phyloP scores from a whole-genome alignment of 1,140 invertebrate genomes.

The Aphelenchoides fujianensis region DNA sequence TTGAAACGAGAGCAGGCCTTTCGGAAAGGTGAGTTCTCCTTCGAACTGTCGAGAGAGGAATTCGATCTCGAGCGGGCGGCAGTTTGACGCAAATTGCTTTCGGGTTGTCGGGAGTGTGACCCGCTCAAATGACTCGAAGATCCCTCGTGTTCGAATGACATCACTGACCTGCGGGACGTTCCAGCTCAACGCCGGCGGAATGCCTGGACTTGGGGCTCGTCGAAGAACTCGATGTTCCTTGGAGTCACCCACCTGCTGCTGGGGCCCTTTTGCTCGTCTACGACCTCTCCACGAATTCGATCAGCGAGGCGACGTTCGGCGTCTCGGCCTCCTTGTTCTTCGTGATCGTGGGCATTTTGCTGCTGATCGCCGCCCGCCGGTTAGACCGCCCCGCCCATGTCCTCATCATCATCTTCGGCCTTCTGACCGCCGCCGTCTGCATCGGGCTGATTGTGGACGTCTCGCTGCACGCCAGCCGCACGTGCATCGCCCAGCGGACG shows the following conservation, averaged over 20 bases:
- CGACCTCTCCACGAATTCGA: constrained; percentile 34
- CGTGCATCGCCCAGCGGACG: constrained; percentile 1
- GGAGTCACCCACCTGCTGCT: constrained; percentile 28
- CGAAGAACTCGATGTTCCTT: constrained; percentile 32
- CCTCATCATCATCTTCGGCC: constrained; percentile 9
- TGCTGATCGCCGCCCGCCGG: constrained; percentile 31
- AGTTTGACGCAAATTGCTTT: too few relatives aligned
- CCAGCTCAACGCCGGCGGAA: background rate
- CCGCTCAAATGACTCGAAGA: background rate
- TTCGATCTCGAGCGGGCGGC: too few relatives aligned
- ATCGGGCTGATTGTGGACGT: background rate
- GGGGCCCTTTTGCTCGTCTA: constrained; percentile 29
- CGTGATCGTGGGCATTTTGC: constrained; percentile 29
- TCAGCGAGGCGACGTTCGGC: constrained; percentile 25
- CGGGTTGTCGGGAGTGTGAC: background rate
- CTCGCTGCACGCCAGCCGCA: background rate
- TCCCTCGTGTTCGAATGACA: background rate
- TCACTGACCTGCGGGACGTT: background rate
- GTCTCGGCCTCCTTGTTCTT: constrained; percentile 27
- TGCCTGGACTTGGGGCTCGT: constrained; percentile 1
- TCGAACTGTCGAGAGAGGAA: too few relatives aligned
- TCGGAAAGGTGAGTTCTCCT: background rate
- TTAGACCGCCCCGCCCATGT: constrained; percentile 14
- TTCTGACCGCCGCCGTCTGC: background rate
- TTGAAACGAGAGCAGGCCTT: constrained; percentile 17